A percentile compares a stretch with the other conserved stretches of the same genome.
These are phyloP conservation scores for Mantis religiosa DNA, from an alignment of 2,888 invertebrate species.

Conservation along the genomic window DNA sequence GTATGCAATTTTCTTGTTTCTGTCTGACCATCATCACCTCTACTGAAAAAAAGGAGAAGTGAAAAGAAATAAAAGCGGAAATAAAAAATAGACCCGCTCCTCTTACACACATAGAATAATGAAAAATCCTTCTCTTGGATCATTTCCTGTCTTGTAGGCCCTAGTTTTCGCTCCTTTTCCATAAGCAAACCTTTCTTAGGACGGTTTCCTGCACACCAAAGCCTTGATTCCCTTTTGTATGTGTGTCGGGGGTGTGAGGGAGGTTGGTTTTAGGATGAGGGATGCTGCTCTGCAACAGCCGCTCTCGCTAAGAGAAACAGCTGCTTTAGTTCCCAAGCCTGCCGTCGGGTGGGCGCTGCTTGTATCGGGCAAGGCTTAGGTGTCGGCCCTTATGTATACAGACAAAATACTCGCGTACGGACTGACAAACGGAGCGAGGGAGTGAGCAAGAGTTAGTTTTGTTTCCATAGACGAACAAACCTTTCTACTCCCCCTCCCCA, in stretches of 20 bases:
- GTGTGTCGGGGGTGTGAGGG: neutral
- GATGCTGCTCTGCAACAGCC: neutral
- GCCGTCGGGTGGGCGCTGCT: neutral
- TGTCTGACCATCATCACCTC: neutral
- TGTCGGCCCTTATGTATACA: neutral
- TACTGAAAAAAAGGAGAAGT: neutral
- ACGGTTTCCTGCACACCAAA: neutral
- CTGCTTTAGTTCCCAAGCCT: conserved; percentile 2
- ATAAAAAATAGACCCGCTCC: neutral
- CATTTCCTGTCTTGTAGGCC: neutral
- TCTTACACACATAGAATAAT: neutral
- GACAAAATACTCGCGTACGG: neutral
- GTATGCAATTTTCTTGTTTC: neutral
- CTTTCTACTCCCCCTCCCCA: neutral
- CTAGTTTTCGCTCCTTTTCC: neutral
- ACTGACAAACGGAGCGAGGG: neutral
- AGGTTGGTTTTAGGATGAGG: neutral
- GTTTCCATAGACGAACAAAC: neutral
- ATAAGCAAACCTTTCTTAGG: neutral
- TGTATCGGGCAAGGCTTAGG: neutral
- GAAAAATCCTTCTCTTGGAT: neutral
- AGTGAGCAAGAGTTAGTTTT: neutral
- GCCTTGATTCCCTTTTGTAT: neutral
- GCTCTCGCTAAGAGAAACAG: neutral
- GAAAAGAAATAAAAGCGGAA: neutral